A percentile compares a stretch with the other conserved stretches of the same genome.
Conservation (phyloP, 2,113 vertebrate genomes). For the Riparia riparia region DNA sequence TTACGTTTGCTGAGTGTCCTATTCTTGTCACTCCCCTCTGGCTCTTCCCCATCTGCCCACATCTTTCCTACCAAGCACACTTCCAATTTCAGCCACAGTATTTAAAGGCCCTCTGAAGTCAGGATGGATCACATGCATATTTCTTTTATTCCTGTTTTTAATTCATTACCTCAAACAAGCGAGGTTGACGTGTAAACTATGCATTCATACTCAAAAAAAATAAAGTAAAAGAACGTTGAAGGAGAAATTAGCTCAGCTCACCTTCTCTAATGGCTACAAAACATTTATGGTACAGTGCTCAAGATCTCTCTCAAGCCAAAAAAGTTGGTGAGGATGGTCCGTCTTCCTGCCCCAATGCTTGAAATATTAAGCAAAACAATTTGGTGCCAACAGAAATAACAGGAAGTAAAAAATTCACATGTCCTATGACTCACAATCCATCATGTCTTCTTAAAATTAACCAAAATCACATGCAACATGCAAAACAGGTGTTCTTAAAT, state of each 20-base stretch:
- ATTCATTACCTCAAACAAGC: not conserved
- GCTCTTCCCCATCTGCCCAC: not conserved
- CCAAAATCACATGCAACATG: not conserved
- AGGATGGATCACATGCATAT: not conserved
- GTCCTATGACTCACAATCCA: not conserved
- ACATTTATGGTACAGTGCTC: not conserved
- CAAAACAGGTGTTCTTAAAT: not conserved
- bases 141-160: not conserved
- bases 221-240: not conserved
- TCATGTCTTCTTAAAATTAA: not conserved
- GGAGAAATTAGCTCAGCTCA: not conserved
- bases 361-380: not conserved
- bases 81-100: not conserved
- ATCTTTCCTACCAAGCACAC: not conserved
- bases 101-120: not conserved
- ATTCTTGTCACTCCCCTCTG: not conserved
- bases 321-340: not conserved
- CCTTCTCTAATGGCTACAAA: not conserved
- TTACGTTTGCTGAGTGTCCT: not conserved
- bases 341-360: not conserved
- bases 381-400: not conserved
- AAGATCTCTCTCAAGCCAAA: not conserved
- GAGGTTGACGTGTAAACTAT: not conserved
- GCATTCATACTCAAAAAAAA: not conserved
- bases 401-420: not conserved